A percentile compares a stretch with the other conserved stretches of the same genome.
phyloP scores from a whole-genome alignment of 2,113 vertebrate genomes.

The Leucoraja erinaceus region DNA sequence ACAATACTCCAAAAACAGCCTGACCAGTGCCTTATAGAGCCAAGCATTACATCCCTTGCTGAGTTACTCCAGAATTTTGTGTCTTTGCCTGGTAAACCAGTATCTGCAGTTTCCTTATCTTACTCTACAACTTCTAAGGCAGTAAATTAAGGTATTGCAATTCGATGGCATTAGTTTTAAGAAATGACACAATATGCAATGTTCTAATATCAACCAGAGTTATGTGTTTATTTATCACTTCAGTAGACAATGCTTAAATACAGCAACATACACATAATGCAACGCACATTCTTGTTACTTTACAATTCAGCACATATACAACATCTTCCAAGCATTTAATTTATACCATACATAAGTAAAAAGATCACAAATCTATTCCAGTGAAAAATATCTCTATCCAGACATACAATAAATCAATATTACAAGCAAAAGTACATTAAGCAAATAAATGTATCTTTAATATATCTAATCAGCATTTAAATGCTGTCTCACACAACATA shows the following conservation, averaged over 20 bases:
- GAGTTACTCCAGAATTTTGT: no score
- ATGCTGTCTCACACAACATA: not conserved
- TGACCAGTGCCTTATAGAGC: no score
- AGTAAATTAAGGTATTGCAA: not conserved
- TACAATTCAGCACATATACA: conserved; percentile 11
- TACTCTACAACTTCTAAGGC: not conserved
- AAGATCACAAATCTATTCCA: conserved; percentile 17
- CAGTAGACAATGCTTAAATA: not conserved
- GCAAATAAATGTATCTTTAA: not conserved
- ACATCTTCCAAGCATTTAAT: not conserved
- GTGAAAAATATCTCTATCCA: not conserved
- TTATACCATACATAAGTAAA: not conserved
- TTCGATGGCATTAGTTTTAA: not conserved
- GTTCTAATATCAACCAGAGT: not conserved
- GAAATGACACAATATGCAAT: not conserved
- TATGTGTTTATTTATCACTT: conserved; percentile 6
- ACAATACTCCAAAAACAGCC: no score
- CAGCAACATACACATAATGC: conserved; percentile 16
- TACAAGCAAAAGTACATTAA: not conserved
- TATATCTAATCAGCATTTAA: not conserved
- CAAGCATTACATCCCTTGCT: no score
- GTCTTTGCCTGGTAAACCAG: no score
- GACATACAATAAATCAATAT: not conserved
- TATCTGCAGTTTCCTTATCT: not conserved
- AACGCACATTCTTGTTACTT: conserved; percentile 8